These are phyloP conservation scores for Stichodactyla mertensii DNA, from an alignment of 64 coral and sea anemone genomes.

Conservation along the genomic window DNA sequence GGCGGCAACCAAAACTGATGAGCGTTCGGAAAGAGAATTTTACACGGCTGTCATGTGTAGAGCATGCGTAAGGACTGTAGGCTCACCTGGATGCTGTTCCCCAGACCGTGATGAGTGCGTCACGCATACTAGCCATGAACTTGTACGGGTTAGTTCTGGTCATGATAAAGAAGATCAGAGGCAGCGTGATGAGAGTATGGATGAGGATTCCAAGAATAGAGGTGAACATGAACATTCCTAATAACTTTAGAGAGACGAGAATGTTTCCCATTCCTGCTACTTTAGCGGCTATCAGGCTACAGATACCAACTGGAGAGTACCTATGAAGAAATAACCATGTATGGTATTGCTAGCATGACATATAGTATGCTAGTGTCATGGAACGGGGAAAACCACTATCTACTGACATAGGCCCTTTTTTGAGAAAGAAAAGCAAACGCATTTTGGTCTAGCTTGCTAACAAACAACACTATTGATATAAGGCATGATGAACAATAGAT, in stretches of 20 bases:
- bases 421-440: no score
- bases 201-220: slow-evolving; percentile 41
- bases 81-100: slow-evolving; percentile 80
- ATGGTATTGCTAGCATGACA: neutral
- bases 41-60: neutral
- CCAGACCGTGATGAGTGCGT: slow-evolving; percentile 69
- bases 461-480: no score
- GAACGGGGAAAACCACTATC: neutral
- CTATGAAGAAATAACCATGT: neutral
- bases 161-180: slow-evolving; percentile 64
- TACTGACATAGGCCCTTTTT: no score
- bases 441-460: no score
- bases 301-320: slow-evolving; percentile 77
- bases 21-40: neutral
- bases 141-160: slow-evolving; percentile 65
- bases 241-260: slow-evolving; percentile 17
- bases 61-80: neutral
- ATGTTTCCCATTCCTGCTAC: slow-evolving; percentile 65
- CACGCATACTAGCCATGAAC: slow-evolving; percentile 53
- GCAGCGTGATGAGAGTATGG: slow-evolving; percentile 52
- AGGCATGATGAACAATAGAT: no score
- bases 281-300: slow-evolving; percentile 70
- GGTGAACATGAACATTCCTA: slow-evolving; percentile 58
- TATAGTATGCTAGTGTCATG: neutral
- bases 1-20: no score